phyloP scores from a whole-genome alignment of 2,888 invertebrate genomes.

The Drosophila hamatofila region DNA sequence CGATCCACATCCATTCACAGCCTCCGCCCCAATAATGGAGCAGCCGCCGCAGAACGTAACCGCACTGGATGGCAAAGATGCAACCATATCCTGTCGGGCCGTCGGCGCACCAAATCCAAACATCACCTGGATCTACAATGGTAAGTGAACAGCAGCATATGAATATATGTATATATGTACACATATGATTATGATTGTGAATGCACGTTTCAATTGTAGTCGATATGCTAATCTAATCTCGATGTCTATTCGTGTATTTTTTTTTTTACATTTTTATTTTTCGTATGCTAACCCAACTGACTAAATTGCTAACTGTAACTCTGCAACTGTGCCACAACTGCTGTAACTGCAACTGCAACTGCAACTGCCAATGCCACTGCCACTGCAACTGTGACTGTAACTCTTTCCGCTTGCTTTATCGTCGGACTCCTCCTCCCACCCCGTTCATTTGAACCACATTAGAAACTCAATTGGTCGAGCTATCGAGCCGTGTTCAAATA shows the following conservation, averaged over 20 bases:
- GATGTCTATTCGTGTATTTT: slow-evolving; percentile 28
- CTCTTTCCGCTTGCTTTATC: slow-evolving; percentile 38
- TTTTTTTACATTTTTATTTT: slow-evolving; percentile 9
- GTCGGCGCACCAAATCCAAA: slow-evolving; percentile 96
- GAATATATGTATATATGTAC: too few species aligned
- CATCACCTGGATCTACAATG: slow-evolving; percentile 96
- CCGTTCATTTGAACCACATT: slow-evolving; percentile 41
- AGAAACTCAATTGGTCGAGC: slow-evolving; percentile 88
- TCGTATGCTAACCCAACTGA: slow-evolving; percentile 56
- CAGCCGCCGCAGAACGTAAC: slow-evolving; percentile 93
- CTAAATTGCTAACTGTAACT: slow-evolving; percentile 54
- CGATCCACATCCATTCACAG: slow-evolving; percentile 85
- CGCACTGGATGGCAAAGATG: slow-evolving; percentile 96
- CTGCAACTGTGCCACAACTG: slow-evolving; percentile 10
- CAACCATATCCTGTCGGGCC: slow-evolving; percentile 94
- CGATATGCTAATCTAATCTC: slow-evolving; percentile 49
- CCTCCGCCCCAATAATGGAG: slow-evolving; percentile 95
- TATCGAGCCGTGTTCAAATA: slow-evolving; percentile 92
- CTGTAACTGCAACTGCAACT: slow-evolving; percentile 23
- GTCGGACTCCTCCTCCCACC: slow-evolving; percentile 6
- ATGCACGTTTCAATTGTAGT: slow-evolving; percentile 5
- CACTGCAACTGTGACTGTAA: slow-evolving; percentile 20
- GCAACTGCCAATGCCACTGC: too few species aligned
- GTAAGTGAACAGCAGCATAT: slow-evolving; percentile 86
- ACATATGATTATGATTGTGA: not conserved